Percentiles rank a stretch among this genome's conserved stretches.
Conservation (phyloP, 1,140 invertebrate species). For the Yoshiicerus persimilis region DNA sequence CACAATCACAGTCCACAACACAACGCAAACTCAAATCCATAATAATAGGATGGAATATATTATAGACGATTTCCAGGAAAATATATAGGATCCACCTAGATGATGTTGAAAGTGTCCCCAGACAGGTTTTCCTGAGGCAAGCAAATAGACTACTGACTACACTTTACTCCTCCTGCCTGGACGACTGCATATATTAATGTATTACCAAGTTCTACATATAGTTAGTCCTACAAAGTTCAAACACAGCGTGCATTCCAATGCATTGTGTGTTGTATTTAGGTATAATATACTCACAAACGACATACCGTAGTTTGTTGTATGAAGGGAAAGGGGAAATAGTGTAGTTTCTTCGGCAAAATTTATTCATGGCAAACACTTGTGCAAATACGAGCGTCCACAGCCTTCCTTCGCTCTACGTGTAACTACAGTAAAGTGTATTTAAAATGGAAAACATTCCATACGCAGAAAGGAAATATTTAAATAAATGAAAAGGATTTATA, state of each 20-base stretch:
- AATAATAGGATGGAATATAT: background rate
- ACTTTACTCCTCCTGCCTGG: background rate
- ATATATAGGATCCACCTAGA: background rate
- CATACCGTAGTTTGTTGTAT: background rate
- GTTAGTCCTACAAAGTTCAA: background rate
- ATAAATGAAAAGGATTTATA: background rate
- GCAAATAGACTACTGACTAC: background rate
- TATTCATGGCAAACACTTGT: constrained; percentile 8
- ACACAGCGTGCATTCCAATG: background rate
- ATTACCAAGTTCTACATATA: background rate
- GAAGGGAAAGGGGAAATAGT: background rate
- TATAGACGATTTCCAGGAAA: background rate
- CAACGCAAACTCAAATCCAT: constrained; percentile 3
- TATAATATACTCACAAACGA: background rate
- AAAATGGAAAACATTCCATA: background rate
- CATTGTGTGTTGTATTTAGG: background rate
- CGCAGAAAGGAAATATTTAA: constrained; percentile 7
- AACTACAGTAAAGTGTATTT: background rate
- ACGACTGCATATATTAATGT: background rate
- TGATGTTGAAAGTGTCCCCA: constrained; percentile 15
- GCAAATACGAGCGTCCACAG: background rate
- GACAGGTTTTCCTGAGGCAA: constrained; percentile 9
- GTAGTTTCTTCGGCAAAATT: background rate
- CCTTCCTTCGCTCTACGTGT: background rate
- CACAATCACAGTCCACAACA: background rate